Evolutionary conservation across 2,797 vertebrate species (phyloP).

Genomic region (Sebastes aleutianus): DNA sequence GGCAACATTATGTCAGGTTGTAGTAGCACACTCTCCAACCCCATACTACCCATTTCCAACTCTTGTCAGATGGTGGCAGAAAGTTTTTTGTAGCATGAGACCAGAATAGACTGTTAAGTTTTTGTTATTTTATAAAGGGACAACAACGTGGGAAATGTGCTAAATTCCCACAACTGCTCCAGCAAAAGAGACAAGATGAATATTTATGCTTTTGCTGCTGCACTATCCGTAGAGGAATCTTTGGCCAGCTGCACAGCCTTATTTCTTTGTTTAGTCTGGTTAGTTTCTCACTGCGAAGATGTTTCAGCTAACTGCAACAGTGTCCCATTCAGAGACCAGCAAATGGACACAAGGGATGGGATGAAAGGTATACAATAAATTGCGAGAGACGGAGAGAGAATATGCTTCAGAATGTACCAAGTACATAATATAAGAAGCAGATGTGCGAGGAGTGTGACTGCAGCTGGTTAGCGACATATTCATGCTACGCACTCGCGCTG

Average conservation of each 20-base stretch:
- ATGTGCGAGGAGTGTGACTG: conserved; percentile 79
- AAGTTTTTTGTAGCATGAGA: conserved; percentile 1
- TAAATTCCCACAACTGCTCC: conserved; percentile 2
- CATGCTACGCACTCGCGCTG: conserved; percentile 64
- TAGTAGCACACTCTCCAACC: conserved; percentile 23
- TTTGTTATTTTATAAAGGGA: conserved; percentile 11
- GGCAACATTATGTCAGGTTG: conserved; percentile 38
- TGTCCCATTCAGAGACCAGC: conserved; percentile 40
- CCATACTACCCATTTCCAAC: neutral
- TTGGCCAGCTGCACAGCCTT: conserved; percentile 16
- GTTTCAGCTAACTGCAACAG: conserved; percentile 35
- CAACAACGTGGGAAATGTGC: conserved; percentile 8
- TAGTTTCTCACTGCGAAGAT: conserved; percentile 25
- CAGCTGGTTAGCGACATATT: conserved; percentile 80
- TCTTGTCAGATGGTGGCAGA: conserved; percentile 27
- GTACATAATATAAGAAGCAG: conserved; percentile 85
- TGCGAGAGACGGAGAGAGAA: conserved; percentile 46
- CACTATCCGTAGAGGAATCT: conserved; percentile 8
- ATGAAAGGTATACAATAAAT: conserved; percentile 64
- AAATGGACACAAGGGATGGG: conserved; percentile 43
- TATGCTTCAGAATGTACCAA: conserved; percentile 76
- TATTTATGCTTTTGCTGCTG: conserved; percentile 11
- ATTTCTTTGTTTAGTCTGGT: conserved; percentile 56
- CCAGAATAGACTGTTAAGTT: neutral
- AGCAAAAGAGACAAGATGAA: conserved; percentile 14